A percentile compares a stretch with the other conserved stretches of the same genome.
Conservation (phyloP, 1,140 invertebrate species). For the Heliconius hermathena region DNA sequence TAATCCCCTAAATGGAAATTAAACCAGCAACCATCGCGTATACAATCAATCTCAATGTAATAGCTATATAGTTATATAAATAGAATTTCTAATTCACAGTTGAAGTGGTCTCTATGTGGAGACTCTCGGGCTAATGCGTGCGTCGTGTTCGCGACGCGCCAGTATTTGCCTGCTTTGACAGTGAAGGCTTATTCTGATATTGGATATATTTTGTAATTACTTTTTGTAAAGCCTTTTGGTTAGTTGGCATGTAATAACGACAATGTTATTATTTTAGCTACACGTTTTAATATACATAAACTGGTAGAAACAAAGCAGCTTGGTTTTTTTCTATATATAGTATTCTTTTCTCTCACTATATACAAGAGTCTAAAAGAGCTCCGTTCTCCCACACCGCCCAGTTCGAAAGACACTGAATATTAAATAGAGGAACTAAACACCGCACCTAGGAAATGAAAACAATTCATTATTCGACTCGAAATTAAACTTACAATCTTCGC, state of each 20-base stretch:
- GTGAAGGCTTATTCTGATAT: constrained; percentile 35
- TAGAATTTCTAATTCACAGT: neutral
- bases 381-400: too few relatives aligned
- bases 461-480: too few relatives aligned
- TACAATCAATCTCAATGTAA: neutral
- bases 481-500: too few relatives aligned
- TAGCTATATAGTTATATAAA: constrained; percentile 2
- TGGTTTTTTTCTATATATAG: too few relatives aligned
- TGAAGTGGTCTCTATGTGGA: constrained; percentile 24
- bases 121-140: constrained; percentile 50
- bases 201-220: neutral
- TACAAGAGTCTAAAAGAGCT: too few relatives aligned
- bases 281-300: neutral
- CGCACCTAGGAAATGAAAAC: too few relatives aligned
- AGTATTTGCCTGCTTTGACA: constrained; percentile 41
- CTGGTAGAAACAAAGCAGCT: too few relatives aligned
- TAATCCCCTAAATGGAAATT: too few relatives aligned
- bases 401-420: too few relatives aligned
- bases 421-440: too few relatives aligned
- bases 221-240: neutral
- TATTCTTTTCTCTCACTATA: too few relatives aligned
- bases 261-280: neutral
- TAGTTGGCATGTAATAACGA: neutral
- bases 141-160: constrained; percentile 41
- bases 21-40: too few relatives aligned